phyloP scores from a whole-genome alignment of 2,797 vertebrate species.

The Hydrocynus forskahlii region DNA sequence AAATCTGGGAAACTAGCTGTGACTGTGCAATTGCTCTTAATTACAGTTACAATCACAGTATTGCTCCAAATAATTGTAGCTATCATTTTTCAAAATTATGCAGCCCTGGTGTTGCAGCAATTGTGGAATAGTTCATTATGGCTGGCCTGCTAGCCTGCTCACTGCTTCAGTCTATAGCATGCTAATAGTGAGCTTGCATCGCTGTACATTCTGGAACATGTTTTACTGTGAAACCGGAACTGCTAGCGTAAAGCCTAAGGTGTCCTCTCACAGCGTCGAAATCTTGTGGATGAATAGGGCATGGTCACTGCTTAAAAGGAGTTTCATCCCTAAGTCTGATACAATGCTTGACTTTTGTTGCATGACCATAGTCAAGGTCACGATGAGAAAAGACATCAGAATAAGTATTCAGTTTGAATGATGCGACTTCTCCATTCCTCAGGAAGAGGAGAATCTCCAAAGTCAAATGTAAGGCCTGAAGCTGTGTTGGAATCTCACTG shows the following conservation, averaged over 20 bases:
- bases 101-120: constrained; percentile 1
- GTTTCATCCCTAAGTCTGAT: too few species aligned
- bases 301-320: too few species aligned
- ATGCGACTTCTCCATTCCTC: background rate
- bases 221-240: too few species aligned
- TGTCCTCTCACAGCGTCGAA: too few species aligned
- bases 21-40: background rate
- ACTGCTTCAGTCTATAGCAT: too few species aligned
- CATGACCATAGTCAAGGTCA: background rate
- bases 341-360: too few species aligned
- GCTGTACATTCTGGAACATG: too few species aligned
- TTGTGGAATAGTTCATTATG: background rate
- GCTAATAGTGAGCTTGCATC: too few species aligned
- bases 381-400: background rate
- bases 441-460: constrained; percentile 3
- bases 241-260: too few species aligned
- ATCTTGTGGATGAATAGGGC: too few species aligned
- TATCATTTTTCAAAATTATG: background rate
- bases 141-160: background rate
- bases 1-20: constrained; percentile 14
- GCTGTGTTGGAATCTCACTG: background rate
- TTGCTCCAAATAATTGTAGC: background rate
- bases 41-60: constrained; percentile 8
- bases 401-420: background rate
- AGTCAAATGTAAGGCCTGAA: constrained; percentile 10